These are phyloP conservation scores for Rafetus swinhoei DNA, from an alignment of 2,113 vertebrate species.

Conservation along the genomic window DNA sequence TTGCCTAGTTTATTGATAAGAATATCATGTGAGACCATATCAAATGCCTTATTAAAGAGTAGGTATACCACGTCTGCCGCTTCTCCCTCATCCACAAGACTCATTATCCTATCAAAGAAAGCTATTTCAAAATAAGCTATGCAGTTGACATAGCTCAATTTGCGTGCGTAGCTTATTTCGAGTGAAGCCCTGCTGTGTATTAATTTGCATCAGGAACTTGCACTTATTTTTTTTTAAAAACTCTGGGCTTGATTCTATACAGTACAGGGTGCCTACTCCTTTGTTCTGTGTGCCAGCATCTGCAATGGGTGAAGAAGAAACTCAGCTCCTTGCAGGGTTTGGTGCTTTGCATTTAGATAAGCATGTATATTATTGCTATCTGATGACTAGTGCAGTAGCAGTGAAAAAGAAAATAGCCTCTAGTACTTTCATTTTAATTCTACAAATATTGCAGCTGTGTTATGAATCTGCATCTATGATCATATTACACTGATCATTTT, in stretches of 20 bases:
- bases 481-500: neutral
- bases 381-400: neutral
- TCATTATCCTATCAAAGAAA: no score
- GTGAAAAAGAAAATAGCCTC: neutral
- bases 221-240: neutral
- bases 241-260: neutral
- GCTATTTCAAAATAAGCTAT: no score
- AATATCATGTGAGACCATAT: no score
- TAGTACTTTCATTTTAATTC: neutral
- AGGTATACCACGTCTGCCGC: no score
- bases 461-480: neutral
- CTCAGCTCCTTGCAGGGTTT: neutral
- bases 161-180: no score
- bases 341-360: neutral
- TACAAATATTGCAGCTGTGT: neutral
- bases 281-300: neutral
- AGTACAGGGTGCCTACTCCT: rapidly evolving
- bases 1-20: no score
- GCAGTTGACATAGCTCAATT: no score
- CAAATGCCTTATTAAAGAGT: no score
- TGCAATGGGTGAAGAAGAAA: neutral
- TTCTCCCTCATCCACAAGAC: no score
- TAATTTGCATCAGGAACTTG: neutral
- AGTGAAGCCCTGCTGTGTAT: no score
- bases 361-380: neutral